These are phyloP conservation scores for Acrossocheilus wenchowensis DNA, from an alignment of 2,797 vertebrate genomes.

Conservation along the genomic window DNA sequence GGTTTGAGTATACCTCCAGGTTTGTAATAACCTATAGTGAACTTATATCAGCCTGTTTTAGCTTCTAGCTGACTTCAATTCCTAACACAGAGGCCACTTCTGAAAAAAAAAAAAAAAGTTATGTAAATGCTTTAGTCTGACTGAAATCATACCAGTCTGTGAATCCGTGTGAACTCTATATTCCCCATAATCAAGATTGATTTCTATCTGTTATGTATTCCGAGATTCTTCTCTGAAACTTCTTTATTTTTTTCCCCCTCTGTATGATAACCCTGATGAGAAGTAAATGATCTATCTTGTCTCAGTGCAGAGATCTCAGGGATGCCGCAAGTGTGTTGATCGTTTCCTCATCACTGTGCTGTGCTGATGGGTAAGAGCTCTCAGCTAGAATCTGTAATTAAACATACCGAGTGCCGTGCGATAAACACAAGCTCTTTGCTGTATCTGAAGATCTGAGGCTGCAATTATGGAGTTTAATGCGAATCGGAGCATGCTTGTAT, in stretches of 20 bases:
- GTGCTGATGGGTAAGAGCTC: constrained; percentile 26
- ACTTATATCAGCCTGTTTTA: background rate
- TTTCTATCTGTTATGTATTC: background rate
- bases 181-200: background rate
- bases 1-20: background rate
- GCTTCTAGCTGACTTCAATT: constrained; percentile 9
- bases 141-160: background rate
- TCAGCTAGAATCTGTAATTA: constrained; percentile 38
- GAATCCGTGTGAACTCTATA: background rate
- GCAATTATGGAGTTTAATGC: constrained; percentile 40
- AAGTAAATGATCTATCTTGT: constrained; percentile 14
- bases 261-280: constrained; percentile 15
- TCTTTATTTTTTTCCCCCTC: background rate
- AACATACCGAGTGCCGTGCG: constrained; percentile 18
- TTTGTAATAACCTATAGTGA: constrained; percentile 13
- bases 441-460: constrained; percentile 37
- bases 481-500: constrained; percentile 20
- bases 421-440: constrained; percentile 49
- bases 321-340: constrained; percentile 10
- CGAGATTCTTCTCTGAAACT: background rate
- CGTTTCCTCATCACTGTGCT: background rate
- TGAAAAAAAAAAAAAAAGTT: background rate
- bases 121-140: background rate
- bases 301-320: background rate
- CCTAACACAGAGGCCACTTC: background rate